Evolutionary conservation across 2,797 vertebrate species (phyloP), one percentile per base, ranked within the genome.

Genomic region (Peromyscus aztecus): DNA sequence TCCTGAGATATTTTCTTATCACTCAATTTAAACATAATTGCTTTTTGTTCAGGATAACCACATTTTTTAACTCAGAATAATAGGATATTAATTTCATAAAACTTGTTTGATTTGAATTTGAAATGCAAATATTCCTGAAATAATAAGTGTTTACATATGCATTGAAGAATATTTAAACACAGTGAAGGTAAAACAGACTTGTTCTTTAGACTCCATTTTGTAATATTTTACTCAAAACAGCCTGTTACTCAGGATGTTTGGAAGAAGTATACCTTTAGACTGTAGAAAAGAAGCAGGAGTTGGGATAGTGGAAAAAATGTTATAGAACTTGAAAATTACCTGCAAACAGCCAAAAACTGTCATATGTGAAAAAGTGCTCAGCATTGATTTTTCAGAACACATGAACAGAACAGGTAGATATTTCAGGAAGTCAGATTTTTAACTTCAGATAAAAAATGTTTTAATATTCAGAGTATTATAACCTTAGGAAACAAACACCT

Each of bases 21-120:
- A 88, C 89, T 93, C 95, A 94, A 95, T 97, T 97, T 94, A 96
- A 96, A 65, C n/a, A 85, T 75, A 97, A 95, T 91, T 97, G 23
- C 14, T 94, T 96, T 96, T 96, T 43, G 75, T 90, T 97, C 93
- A 76, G 87, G 31, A 91, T 14, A 96, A 96, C 90, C 87, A 52
- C 63, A 82, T 84, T 96, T 96, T 97, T 95, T 71, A 96, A 96
- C 65, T 94, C 61, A 59, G 75, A 92, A 97, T 81, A 93, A 73
- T 57, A 94, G 3, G 31, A 17, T 95, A 80, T 59, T 93, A 69
- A 31, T 46, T 75, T 76, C 12, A 63, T n/a, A 89, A 77, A 89
- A 77, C 13, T 78, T 65, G 31, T 10, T 89, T 23, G 37, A 85
- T 94, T 94, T 96, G 46, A 98, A 83, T 93, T 94, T 96, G 46